Conservation (phyloP, 2,888 invertebrate species). For the Patella caerulea region DNA sequence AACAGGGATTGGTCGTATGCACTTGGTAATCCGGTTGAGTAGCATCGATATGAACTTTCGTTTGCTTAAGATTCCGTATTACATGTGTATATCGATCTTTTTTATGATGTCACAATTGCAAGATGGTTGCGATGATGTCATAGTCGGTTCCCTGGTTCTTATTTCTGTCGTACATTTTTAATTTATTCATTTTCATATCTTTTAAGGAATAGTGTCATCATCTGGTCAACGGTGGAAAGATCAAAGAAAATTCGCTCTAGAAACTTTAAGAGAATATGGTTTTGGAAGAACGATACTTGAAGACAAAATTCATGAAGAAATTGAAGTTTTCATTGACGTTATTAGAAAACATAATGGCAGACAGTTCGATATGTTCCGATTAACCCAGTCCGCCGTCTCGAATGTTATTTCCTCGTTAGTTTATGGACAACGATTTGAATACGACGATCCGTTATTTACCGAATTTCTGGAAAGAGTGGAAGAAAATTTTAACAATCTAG, state of each 20-base stretch:
- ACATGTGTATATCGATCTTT: too few species aligned
- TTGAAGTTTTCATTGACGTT: slow-evolving; percentile 14
- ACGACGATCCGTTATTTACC: slow-evolving; percentile 19
- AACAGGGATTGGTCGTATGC: too few species aligned
- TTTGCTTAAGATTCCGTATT: too few species aligned
- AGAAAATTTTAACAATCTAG: slow-evolving; percentile 17
- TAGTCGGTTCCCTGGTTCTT: too few species aligned
- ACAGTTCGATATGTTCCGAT: slow-evolving; percentile 14
- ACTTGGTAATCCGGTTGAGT: too few species aligned
- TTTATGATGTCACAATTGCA: too few species aligned
- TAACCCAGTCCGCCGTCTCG: slow-evolving; percentile 15
- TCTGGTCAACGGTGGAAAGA: slow-evolving; percentile 24
- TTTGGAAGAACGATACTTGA: slow-evolving; percentile 23
- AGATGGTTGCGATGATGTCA: too few species aligned
- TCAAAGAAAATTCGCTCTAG: slow-evolving; percentile 22
- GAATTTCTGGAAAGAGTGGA: slow-evolving; percentile 17
- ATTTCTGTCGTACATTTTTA: too few species aligned
- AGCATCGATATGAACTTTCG: too few species aligned
- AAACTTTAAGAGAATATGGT: slow-evolving; percentile 24
- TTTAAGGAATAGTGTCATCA: slow-evolving; percentile 17
- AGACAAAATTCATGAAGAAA: slow-evolving; percentile 25
- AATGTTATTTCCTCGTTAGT: slow-evolving; percentile 28
- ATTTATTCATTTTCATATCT: neutral
- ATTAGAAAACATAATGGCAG: neutral
- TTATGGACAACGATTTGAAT: slow-evolving; percentile 26